A percentile compares a stretch with the other conserved stretches of the same genome.
phyloP scores from a whole-genome alignment of 2,888 invertebrate genomes.

The Amaurobius ferox region DNA sequence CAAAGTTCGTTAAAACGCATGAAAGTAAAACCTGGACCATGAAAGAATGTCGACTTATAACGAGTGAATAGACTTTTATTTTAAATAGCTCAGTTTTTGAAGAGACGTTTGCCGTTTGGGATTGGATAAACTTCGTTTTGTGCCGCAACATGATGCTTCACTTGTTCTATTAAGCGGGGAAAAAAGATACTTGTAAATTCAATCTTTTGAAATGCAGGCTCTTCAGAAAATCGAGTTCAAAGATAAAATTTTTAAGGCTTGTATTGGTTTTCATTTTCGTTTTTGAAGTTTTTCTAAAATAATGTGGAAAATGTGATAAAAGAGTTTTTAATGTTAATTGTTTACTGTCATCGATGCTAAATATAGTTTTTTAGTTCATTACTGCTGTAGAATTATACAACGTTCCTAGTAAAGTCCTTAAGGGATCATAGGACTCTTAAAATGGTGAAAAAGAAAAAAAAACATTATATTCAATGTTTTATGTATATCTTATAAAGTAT shows the following conservation, averaged over 20 bases:
- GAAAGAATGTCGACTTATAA: slow-evolving; percentile 39
- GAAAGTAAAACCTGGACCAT: slow-evolving; percentile 15
- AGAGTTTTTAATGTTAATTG: too few relatives aligned
- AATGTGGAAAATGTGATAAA: too few relatives aligned
- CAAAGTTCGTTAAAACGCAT: slow-evolving; percentile 7
- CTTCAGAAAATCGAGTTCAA: too few relatives aligned
- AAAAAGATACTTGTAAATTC: background rate
- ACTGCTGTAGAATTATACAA: too few relatives aligned
- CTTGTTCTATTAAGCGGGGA: background rate
- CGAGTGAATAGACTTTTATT: slow-evolving; percentile 35
- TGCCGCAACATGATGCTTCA: background rate
- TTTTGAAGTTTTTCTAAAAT: background rate
- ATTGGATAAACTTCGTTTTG: background rate
- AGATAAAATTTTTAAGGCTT: too few relatives aligned
- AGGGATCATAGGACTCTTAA: too few relatives aligned
- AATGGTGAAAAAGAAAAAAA: too few relatives aligned
- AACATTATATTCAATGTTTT: too few relatives aligned
- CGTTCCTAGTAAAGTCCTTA: too few relatives aligned
- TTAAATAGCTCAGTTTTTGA: slow-evolving; percentile 40
- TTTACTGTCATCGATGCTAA: too few relatives aligned
- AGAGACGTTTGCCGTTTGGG: slow-evolving; percentile 12
- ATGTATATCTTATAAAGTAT: too few relatives aligned
- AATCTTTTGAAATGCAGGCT: background rate
- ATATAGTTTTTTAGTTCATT: too few relatives aligned
- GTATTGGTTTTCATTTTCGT: background rate